Conservation (phyloP, 2,797 vertebrate genomes). For the Coluber constrictor region DNA sequence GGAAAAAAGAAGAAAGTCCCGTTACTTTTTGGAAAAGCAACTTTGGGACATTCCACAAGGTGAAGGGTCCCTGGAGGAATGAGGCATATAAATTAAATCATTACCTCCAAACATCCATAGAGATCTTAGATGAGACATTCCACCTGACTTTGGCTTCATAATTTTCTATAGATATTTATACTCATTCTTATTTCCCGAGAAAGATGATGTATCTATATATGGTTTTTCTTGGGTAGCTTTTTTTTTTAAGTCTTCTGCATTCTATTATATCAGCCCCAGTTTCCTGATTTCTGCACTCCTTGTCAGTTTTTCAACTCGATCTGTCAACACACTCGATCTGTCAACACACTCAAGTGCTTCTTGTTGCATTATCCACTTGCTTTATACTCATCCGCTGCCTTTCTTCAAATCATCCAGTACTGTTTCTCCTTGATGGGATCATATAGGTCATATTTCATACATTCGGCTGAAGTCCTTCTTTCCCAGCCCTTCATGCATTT, state of each 20-base stretch:
- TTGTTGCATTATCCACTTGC: constrained; percentile 18
- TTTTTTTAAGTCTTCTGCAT: not conserved
- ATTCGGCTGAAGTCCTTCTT: constrained; percentile 21
- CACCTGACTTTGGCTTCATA: not conserved
- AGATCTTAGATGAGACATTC: not conserved
- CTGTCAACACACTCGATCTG: constrained; percentile 14
- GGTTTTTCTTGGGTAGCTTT: not conserved
- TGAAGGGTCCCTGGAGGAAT: not conserved
- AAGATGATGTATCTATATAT: not conserved
- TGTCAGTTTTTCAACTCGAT: constrained; percentile 23
- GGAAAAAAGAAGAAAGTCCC: not conserved
- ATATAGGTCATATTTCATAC: constrained; percentile 35
- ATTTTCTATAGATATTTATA: not conserved
- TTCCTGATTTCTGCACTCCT: constrained; percentile 24
- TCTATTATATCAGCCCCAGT: constrained; percentile 2
- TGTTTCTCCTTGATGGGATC: constrained; percentile 35
- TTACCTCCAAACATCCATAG: not conserved
- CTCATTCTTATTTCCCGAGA: not conserved
- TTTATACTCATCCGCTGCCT: constrained; percentile 24
- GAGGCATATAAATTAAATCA: not conserved
- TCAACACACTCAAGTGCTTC: constrained; percentile 26
- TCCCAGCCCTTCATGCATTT: constrained; percentile 4
- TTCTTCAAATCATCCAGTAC: constrained; percentile 31
- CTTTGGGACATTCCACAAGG: not conserved
- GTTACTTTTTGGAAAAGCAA: not conserved